These are phyloP conservation scores for Accipiter cooperii DNA, from an alignment of 2,113 vertebrate species.

Conservation along the genomic window DNA sequence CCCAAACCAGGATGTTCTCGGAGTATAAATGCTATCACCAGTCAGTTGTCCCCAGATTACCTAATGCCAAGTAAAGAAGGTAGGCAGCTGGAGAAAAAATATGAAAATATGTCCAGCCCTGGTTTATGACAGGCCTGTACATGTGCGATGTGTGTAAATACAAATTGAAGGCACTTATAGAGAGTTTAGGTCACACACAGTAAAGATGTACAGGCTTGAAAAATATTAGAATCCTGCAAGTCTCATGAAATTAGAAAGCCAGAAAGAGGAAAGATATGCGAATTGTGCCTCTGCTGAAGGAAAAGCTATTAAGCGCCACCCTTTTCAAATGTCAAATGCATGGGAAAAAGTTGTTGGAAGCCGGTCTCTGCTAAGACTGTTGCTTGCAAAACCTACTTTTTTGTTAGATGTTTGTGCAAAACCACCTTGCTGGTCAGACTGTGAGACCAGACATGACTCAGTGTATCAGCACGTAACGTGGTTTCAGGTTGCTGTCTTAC, in stretches of 20 bases:
- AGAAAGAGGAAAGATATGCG: background rate
- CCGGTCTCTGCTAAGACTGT: background rate
- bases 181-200: background rate
- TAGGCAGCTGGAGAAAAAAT: background rate
- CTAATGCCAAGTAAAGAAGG: background rate
- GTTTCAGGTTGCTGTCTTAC: slow-evolving; percentile 37
- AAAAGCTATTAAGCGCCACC: background rate
- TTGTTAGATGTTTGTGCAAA: background rate
- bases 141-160: background rate
- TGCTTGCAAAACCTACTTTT: background rate
- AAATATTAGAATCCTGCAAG: background rate
- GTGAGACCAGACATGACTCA: slow-evolving; percentile 44
- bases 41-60: background rate
- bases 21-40: background rate
- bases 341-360: background rate
- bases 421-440: background rate
- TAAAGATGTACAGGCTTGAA: background rate
- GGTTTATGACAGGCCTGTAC: background rate
- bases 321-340: slow-evolving; percentile 10
- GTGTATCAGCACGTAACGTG: background rate
- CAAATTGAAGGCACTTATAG: background rate
- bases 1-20: background rate
- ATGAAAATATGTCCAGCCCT: background rate
- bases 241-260: background rate
- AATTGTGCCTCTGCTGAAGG: background rate